phyloP scores from a whole-genome alignment of 2,888 invertebrate species.

The Polymixis lichenea region DNA sequence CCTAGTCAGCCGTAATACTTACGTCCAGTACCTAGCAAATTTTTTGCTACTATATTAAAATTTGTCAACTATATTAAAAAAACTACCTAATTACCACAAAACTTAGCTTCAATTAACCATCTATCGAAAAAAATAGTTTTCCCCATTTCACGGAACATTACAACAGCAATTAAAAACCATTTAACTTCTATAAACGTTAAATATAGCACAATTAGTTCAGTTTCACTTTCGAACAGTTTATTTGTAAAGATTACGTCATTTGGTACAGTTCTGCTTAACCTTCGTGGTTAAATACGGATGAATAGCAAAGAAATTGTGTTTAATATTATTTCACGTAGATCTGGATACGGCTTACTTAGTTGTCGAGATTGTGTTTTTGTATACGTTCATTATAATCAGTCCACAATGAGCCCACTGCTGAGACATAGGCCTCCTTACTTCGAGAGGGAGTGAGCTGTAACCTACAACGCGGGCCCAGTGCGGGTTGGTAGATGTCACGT shows the following conservation, averaged over 20 bases:
- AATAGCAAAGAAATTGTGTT: constrained; percentile 60
- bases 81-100: neutral
- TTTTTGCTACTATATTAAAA: too few species aligned
- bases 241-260: constrained; percentile 67
- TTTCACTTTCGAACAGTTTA: constrained; percentile 76
- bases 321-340: constrained; percentile 46
- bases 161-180: constrained; percentile 79
- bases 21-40: too few species aligned
- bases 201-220: constrained; percentile 80
- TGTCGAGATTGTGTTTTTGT: constrained; percentile 4
- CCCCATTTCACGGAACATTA: constrained; percentile 76
- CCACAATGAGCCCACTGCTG: too few species aligned
- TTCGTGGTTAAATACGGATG: constrained; percentile 62
- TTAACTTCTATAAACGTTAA: constrained; percentile 68
- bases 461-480: too few species aligned
- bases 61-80: neutral
- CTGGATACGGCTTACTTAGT: constrained; percentile 23
- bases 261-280: constrained; percentile 58
- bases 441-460: too few species aligned
- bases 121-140: constrained; percentile 65
- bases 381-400: too few species aligned
- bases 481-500: too few species aligned
- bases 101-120: constrained; percentile 43
- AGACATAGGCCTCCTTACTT: too few species aligned
- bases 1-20: too few species aligned